phyloP scores from a whole-genome alignment of 2,888 invertebrate genomes.

The Cylindroiulus punctatus region DNA sequence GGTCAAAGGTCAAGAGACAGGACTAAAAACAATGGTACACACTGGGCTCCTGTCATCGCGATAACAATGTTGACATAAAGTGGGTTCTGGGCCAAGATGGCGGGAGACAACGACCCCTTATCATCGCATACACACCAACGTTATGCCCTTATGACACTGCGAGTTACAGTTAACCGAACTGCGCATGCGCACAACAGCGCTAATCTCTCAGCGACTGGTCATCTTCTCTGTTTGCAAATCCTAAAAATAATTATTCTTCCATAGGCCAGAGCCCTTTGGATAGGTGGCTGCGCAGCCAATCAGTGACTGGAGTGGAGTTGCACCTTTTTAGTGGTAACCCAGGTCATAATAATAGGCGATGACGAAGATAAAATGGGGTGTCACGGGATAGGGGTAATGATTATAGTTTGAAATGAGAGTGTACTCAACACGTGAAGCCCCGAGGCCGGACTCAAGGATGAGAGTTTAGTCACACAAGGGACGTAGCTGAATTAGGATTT shows the following conservation, averaged over 20 bases:
- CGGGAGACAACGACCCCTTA: not conserved
- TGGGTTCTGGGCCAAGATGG: not conserved
- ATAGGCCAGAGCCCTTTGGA: not conserved
- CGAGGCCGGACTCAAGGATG: not conserved
- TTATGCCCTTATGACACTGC: too few species aligned
- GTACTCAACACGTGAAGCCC: not conserved
- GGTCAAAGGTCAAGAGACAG: constrained; percentile 31
- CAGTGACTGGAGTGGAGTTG: not conserved
- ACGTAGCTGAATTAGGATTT: not conserved
- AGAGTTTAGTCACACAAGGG: not conserved
- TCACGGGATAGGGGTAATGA: constrained; percentile 13
- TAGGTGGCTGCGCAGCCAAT: constrained; percentile 10
- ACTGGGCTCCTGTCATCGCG: constrained; percentile 33
- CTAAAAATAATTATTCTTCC: not conserved
- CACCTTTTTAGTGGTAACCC: not conserved
- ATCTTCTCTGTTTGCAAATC: too few species aligned
- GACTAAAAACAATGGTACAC: constrained; percentile 28
- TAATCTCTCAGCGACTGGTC: not conserved
- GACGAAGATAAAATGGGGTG: not conserved
- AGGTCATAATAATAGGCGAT: not conserved
- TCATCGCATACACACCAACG: too few species aligned
- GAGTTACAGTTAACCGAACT: not conserved
- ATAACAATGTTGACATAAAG: constrained; percentile 23
- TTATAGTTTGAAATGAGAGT: not conserved
- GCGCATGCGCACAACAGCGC: not conserved